Base-by-base conservation (phyloP, 2,888 invertebrate species). In the Drosophila paranaensis region DNA sequence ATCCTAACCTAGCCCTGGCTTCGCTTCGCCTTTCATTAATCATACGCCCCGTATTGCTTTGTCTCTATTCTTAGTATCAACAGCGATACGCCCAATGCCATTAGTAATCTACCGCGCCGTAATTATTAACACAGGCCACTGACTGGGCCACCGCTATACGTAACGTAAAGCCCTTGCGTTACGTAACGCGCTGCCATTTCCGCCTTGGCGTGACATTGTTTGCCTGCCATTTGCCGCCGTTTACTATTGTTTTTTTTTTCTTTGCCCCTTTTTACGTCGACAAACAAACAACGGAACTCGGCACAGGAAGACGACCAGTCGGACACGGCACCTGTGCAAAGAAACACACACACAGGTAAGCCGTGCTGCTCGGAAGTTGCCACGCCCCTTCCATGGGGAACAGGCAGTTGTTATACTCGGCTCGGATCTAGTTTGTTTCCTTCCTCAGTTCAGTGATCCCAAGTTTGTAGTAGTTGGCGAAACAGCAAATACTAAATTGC, bases 401-500 rank as follows among this genome's bases (percentile, higher is more conserved):
- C 58, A 35, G 20, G 6, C 51, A 33, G 54, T 35, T 46, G 54
- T 35, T 46, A 60, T 54, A 58, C 53, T 1, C 37, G 45, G 51
- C 64, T 57, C 6, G 63, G 46, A 65, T 66, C 62, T 67, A 80
- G 67, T 61, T 58, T 71, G 71, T 30, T 60, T 45, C 60, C 35
- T 60, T 45, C 60, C 66, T 48, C 75, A 67, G 82, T 72, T 85
- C 86, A 71, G 53, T 72, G 86, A 82, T 79, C 88, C 82, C 83
- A n/a, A 14, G 45, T 61, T 62, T 25, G 53, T 37, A 39, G 74
- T 61, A 57, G 81, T 73, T 77, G 63, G 39, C 14, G 60, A 39
- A 65, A 61, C 71, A 43, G 69, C 73, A 66, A 81, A 88, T 84
- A 85, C 79, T 88, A 84, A 84, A 84, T 89, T 84, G 85, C 90